Conservation (phyloP, 2,888 invertebrate species). For the Escarpia spicata region DNA sequence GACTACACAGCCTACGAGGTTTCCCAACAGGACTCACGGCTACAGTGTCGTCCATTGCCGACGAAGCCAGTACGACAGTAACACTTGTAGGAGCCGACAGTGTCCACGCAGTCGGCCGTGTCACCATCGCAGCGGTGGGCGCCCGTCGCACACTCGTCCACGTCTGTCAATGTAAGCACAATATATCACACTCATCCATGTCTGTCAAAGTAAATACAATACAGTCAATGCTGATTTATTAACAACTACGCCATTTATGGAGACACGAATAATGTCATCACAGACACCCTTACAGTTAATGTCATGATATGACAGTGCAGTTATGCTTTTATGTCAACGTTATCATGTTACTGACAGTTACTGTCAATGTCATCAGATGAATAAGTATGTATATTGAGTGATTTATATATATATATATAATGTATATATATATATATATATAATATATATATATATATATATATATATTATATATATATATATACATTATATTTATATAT, state of each 20-base stretch:
- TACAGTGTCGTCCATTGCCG: constrained; percentile 25
- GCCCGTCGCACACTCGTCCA: constrained; percentile 24
- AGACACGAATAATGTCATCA: too few species aligned
- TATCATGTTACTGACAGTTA: background rate
- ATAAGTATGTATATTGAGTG: background rate
- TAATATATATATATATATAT: too few species aligned
- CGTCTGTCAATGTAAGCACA: background rate
- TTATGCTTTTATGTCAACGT: background rate
- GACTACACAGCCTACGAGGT: background rate
- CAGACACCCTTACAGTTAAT: background rate
- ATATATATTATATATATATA: constrained; percentile 19
- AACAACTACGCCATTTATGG: background rate
- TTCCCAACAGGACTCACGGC: background rate
- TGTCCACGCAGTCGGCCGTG: constrained; percentile 26
- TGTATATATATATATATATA: too few species aligned
- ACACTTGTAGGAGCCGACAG: constrained; percentile 25
- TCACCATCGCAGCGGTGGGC: background rate
- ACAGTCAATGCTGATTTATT: background rate
- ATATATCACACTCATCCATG: background rate
- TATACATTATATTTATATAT: constrained; percentile 13
- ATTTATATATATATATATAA: too few species aligned
- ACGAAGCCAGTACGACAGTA: constrained; percentile 21
- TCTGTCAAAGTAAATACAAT: background rate
- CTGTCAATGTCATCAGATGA: background rate
- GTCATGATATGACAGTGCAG: background rate